These are phyloP conservation scores for Physocephala rufipes DNA, from an alignment of 2,888 invertebrate species.

Conservation along the genomic window DNA sequence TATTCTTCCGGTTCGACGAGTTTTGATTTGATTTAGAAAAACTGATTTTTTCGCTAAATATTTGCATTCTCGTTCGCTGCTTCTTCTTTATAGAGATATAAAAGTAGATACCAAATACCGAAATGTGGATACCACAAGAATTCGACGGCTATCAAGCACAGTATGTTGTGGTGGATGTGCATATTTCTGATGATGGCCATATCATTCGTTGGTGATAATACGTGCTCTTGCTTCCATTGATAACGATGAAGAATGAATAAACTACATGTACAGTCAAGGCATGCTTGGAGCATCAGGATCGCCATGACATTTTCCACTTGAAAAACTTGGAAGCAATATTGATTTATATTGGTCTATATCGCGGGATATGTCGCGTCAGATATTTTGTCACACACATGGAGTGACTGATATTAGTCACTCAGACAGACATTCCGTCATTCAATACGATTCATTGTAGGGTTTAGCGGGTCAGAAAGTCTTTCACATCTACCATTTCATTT, in stretches of 20 bases:
- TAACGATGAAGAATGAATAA: neutral
- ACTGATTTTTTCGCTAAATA: too few relatives aligned
- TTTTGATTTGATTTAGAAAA: too few relatives aligned
- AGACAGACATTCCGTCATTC: constrained; percentile 34
- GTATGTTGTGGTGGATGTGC: neutral
- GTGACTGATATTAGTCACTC: too few relatives aligned
- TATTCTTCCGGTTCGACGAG: too few relatives aligned
- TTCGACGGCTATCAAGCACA: neutral
- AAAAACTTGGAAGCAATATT: too few relatives aligned
- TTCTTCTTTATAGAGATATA: too few relatives aligned
- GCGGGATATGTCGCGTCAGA: too few relatives aligned
- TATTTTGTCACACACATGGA: neutral
- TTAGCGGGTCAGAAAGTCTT: too few relatives aligned
- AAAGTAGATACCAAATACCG: too few relatives aligned
- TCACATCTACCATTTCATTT: neutral
- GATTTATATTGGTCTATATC: too few relatives aligned
- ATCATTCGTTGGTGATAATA: neutral
- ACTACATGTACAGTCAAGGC: neutral
- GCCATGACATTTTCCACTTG: neutral
- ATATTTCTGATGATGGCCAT: neutral
- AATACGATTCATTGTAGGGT: neutral
- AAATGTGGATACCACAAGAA: too few relatives aligned
- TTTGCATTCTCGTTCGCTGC: too few relatives aligned
- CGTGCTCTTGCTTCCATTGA: neutral
- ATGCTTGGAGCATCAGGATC: neutral